phyloP scores from a whole-genome alignment of 2,113 vertebrate genomes.

The Hyperopisus bebe region DNA sequence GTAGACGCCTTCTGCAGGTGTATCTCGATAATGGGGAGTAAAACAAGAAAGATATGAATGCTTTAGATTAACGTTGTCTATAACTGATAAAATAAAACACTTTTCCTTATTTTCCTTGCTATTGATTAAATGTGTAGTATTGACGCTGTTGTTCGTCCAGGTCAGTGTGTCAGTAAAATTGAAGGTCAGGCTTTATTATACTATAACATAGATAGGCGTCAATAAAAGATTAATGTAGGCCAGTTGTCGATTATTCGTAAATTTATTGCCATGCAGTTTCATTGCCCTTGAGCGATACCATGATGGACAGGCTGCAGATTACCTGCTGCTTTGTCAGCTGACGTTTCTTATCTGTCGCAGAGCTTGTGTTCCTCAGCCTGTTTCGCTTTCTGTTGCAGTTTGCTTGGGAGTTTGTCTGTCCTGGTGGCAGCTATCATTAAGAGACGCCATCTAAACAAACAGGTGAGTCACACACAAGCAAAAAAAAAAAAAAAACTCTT shows the following conservation, averaged over 20 bases:
- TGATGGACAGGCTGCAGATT: background rate
- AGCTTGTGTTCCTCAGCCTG: background rate
- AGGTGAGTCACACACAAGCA: conserved; percentile 45
- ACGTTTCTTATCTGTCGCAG: background rate
- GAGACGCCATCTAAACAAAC: conserved; percentile 49
- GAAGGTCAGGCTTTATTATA: background rate
- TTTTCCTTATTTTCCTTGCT: too few species aligned
- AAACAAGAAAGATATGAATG: background rate
- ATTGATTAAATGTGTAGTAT: background rate
- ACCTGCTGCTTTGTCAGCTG: background rate
- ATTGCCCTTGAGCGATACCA: background rate
- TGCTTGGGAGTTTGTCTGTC: conserved; percentile 62
- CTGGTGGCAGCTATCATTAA: conserved; percentile 53
- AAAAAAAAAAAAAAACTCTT: background rate
- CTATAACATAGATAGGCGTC: background rate
- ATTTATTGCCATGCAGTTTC: background rate
- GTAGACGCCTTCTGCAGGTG: background rate
- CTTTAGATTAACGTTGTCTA: background rate
- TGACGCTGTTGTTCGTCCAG: background rate
- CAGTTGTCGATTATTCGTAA: background rate
- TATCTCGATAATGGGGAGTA: background rate
- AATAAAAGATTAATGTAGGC: background rate
- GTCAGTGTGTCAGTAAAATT: background rate
- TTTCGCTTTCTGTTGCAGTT: conserved; percentile 42
- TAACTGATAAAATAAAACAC: background rate